Base-by-base conservation (phyloP, 2,113 vertebrate species). In the Eupsittula cactorum region DNA sequence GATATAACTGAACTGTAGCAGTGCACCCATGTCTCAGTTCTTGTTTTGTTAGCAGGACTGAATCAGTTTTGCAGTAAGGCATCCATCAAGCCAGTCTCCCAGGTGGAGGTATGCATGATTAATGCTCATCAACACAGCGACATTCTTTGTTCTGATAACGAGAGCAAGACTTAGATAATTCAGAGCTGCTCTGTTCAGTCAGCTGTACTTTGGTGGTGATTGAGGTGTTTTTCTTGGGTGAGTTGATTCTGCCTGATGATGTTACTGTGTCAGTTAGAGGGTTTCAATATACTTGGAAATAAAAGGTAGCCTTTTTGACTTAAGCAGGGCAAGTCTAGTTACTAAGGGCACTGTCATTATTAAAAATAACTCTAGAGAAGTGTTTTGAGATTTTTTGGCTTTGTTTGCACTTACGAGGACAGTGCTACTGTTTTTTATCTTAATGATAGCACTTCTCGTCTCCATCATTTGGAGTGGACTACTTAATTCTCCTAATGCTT, bases 71-170 rank as follows among this genome's bases (percentile, higher is more conserved):
- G 97, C 97, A 97, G 90, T 95, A 95, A 97, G 97, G 97, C 97
- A 98, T 97, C 97, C 96, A 89, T 97, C 97, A 96, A 97, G 95
- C 96, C 96, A 95, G 91, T 96, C 97, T 98, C 95, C 97, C 97
- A 97, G 97, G 97, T 98, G 97, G 98, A 98, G 97, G 97, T 98
- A 96, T 96, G 97, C 97, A 96, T 96, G 96, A 97, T 97, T 97
- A 97, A 97, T 97, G 96, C 94, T 97, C 97, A 97, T 98, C 97
- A 82, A 95, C 97, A 96, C 89, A 97, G 96, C 95, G 95, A 79
- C 90, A 49, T 96, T 95, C 94, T 96, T 98, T 97, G 97, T 97
- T 97, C 97, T 94, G 95, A 77, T 96, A 83, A 83, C 35, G 69
- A 94, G 81, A 96, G 95, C 65, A 77, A 95, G 86, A 73, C n/a